These are phyloP conservation scores for Xestia sexstrigata DNA, from an alignment of 2,888 invertebrate genomes.

Conservation along the genomic window DNA sequence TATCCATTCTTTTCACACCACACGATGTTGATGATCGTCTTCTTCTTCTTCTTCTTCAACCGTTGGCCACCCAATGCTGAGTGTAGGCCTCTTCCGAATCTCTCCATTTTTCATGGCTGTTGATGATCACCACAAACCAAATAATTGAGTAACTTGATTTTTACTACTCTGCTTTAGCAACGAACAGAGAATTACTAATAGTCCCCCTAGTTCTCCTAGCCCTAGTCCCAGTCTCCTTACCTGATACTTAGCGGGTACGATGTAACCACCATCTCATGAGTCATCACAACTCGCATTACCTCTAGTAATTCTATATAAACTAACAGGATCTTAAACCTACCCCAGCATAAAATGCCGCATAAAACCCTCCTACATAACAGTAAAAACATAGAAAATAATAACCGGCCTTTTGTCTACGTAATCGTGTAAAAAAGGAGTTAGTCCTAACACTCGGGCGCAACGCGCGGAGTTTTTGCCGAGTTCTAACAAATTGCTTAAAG, in stretches of 20 bases:
- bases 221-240: no score
- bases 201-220: not conserved
- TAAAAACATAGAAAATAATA: conserved; percentile 62
- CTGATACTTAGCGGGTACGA: not conserved
- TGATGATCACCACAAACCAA: not conserved
- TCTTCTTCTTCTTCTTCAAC: no score
- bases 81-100: no score
- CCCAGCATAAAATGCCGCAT: conserved; percentile 1
- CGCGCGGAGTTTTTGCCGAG: conserved; percentile 65
- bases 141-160: not conserved
- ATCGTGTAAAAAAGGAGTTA: conserved; percentile 61
- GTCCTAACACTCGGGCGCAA: conserved; percentile 54
- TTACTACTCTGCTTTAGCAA: not conserved
- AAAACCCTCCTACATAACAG: conserved; percentile 3
- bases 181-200: not conserved
- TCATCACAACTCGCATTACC: not conserved
- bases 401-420: conserved; percentile 64
- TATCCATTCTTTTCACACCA: no score
- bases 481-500: conserved; percentile 75
- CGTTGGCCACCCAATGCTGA: no score
- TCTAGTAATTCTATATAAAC: not conserved
- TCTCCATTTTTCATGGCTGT: no score
- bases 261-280: not conserved
- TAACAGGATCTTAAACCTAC: not conserved
- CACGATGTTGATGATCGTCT: no score